Percentiles rank a stretch among this genome's conserved stretches.
phyloP scores from a whole-genome alignment of 2,113 vertebrate species.

The Herpetotheres cachinnans region DNA sequence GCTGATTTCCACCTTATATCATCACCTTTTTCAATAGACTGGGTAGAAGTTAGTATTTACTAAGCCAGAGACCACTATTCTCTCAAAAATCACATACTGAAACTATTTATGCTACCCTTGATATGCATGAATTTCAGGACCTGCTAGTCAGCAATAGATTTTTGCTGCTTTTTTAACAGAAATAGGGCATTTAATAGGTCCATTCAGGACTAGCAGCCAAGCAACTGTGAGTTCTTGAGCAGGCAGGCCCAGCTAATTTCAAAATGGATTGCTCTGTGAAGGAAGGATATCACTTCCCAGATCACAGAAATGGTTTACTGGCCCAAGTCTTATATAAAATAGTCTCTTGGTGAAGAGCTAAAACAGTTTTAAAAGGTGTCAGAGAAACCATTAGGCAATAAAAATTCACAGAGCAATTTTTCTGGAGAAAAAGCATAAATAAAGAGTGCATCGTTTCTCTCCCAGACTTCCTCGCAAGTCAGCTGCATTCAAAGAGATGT shows the following conservation, averaged over 20 bases:
- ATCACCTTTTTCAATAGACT: not conserved
- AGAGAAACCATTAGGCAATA: slow-evolving; percentile 14
- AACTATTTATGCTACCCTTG: slow-evolving; percentile 25
- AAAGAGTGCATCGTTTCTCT: not conserved
- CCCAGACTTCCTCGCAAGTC: not conserved
- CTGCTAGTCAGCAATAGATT: slow-evolving; percentile 22
- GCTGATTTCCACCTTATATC: not conserved
- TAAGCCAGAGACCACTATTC: not conserved
- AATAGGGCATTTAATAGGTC: not conserved
- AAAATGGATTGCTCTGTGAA: slow-evolving; percentile 3
- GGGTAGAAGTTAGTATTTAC: not conserved
- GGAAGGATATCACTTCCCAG: slow-evolving; percentile 6
- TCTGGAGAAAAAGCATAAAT: slow-evolving; percentile 15
- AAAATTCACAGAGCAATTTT: slow-evolving; percentile 47
- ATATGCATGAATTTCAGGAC: not conserved
- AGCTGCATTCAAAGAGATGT: not conserved
- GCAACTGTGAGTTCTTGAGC: not conserved
- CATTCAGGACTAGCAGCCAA: not conserved
- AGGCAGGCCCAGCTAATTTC: slow-evolving; percentile 21
- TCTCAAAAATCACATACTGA: not conserved
- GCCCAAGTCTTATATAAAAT: not conserved
- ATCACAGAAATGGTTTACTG: slow-evolving; percentile 9
- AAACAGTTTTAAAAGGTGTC: slow-evolving; percentile 37
- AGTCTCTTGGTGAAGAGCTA: slow-evolving; percentile 9
- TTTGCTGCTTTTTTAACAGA: not conserved